A percentile compares a stretch with the other conserved stretches of the same genome.
phyloP scores from a whole-genome alignment of 2,888 invertebrate species.

The Agrotis clavis region DNA sequence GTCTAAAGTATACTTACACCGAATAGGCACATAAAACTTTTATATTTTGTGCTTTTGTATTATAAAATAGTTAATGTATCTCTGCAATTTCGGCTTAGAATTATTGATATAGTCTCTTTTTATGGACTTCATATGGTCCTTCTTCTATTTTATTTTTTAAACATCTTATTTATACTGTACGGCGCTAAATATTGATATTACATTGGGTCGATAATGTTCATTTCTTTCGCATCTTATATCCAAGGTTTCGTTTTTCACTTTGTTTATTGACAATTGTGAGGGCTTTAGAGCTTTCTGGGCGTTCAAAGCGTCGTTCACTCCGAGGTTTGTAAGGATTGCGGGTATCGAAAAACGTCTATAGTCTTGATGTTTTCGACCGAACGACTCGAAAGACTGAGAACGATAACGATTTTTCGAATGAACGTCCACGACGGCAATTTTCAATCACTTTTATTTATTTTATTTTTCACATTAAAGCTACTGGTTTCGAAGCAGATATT shows the following conservation, averaged over 20 bases:
- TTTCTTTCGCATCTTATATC: constrained; percentile 58
- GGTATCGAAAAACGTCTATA: constrained; percentile 73
- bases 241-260: constrained; percentile 71
- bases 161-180: not conserved
- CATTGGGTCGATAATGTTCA: constrained; percentile 20
- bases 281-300: constrained; percentile 72
- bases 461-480: constrained; percentile 20
- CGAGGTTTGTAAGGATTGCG: constrained; percentile 71
- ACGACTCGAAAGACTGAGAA: constrained; percentile 63
- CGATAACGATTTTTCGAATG: constrained; percentile 62
- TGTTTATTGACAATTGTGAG: constrained; percentile 75
- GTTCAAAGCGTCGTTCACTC: constrained; percentile 70
- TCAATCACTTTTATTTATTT: constrained; percentile 42
- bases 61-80: constrained; percentile 18
- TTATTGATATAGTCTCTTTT: constrained; percentile 13
- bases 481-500: constrained; percentile 34
- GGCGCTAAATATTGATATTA: constrained; percentile 19
- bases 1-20: constrained; percentile 5
- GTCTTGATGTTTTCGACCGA: constrained; percentile 65
- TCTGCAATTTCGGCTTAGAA: not conserved
- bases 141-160: not conserved
- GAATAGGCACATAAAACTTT: constrained; percentile 16
- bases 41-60: constrained; percentile 15
- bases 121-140: not conserved
- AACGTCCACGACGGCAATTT: constrained; percentile 52